Base-by-base conservation (phyloP, 2,113 vertebrate genomes). In the Rhipidura dahli region DNA sequence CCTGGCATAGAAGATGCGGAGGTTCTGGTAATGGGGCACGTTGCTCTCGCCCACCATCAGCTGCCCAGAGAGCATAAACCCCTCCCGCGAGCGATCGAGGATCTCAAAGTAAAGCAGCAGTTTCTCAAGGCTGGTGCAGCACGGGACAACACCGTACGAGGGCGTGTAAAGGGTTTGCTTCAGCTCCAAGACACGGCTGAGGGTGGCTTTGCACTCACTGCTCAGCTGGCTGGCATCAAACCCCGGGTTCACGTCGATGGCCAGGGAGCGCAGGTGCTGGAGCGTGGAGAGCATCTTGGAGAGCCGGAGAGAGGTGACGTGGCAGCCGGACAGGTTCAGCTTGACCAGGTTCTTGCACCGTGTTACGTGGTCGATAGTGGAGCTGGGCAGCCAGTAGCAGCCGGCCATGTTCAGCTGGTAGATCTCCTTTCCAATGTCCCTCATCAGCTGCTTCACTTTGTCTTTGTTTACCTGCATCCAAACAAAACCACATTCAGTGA, bases 31-130 rank as follows among this genome's bases (percentile, higher is more conserved):
- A 96, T 99, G 99, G 2, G 99, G 99, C 64, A 99, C 98, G 2
- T 99, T 99, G 98, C 99, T 99, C 98, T 99, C 99, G 8, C 99
- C 99, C 64, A 99, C 99, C 98, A 99, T 99, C 31, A 99, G 98
- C 97, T 99, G 99, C 59, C 99, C 99, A 6, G 98, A 99, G 27
- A 99, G 98, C 35, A 99, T 97, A 0, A 98, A 97, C 2, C 99
- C 99, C 83, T 99, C 99, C 9, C 98, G 98, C 1, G 99, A 99
- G 79, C 98, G 98, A 42, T 99, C 98, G 3, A 99, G 97, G 96
- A 99, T 99, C 98, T 99, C 99, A 16, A 99, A 99, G 93, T 99
- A 99, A 22, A 99, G 98, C 95, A 99, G 98, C 88, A 99, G 97
- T 80, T 99, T 99, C 97, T 99, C 98, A 1, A 99, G 98, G 89